Base-by-base conservation (phyloP, 2,797 vertebrate species). In the Chanos chanos region DNA sequence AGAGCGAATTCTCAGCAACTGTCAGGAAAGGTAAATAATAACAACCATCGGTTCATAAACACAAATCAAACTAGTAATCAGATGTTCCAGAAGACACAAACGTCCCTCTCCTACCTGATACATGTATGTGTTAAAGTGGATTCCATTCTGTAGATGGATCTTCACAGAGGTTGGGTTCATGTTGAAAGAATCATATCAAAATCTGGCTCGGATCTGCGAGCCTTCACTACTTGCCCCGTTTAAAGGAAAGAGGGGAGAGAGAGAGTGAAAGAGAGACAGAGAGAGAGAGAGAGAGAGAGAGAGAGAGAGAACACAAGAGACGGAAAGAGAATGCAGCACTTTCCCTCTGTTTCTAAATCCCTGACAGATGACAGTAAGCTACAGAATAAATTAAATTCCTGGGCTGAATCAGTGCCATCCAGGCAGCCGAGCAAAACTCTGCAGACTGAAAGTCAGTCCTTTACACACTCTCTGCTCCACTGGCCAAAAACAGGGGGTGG, bases 71-170 rank as follows among this genome's bases (percentile, higher is more conserved):
- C 27, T 1, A 8, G 24, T 15, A 13, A 16, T 43, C 58, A 81
- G 18, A 69, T 68, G 56, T 54, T 66, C 57, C 61, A 45, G 43
- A 15, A 4, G 64, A 51, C 58, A 52, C 31, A 28, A 53, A 73
- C 39, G 41, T 9, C 36, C 4, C 33, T 47, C 1, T 64, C 91
- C 87, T 91, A 93, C 92, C 91, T 93, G 90, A 78, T 90, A 90
- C 90, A 92, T 90, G 87, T 83, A 90, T 82, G 89, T 90, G 82
- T 86, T 91, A 89, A 90, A 86, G 74, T 87, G 83, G 82, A 81
- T 89, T 87, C 92, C 91, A 92, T 92, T 92, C 84, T 88, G 86
- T 77, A 86, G 86, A 68, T 80, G 83, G 79, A 86, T 65, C 31
- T 84, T 89, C 84, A 81, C 72, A 76, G 76, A 47, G 76, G 84